Conservation (phyloP, 2,888 invertebrate genomes). For the Gonocerus acuteangulatus region DNA sequence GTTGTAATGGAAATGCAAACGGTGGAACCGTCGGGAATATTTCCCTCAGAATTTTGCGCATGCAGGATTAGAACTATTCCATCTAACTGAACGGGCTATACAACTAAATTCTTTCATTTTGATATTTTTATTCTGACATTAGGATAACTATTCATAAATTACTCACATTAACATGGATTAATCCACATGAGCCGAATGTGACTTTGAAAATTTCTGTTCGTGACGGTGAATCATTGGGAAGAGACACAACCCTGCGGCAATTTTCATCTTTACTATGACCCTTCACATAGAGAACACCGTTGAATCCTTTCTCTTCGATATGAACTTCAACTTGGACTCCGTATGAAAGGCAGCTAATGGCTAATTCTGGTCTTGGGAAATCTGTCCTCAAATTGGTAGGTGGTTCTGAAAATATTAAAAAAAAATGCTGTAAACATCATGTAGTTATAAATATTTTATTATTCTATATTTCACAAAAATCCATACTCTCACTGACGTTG, state of each 20-base stretch:
- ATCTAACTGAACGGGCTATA: too few relatives aligned
- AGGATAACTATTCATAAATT: too few relatives aligned
- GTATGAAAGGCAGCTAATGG: constrained; percentile 82
- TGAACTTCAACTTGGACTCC: constrained; percentile 80
- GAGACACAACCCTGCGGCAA: constrained; percentile 71
- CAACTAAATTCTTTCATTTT: too few relatives aligned
- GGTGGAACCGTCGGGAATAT: too few relatives aligned
- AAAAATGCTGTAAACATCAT: constrained; percentile 27
- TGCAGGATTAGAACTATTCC: too few relatives aligned
- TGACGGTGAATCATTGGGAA: constrained; percentile 59
- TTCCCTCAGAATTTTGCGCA: too few relatives aligned
- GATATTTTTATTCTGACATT: too few relatives aligned
- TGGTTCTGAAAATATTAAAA: constrained; percentile 40
- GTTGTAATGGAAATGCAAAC: background rate
- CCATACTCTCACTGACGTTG: too few relatives aligned
- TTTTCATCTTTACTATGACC: constrained; percentile 89
- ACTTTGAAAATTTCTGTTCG: constrained; percentile 75
- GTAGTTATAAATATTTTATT: constrained; percentile 8
- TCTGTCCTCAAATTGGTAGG: constrained; percentile 57
- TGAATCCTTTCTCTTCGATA: constrained; percentile 67
- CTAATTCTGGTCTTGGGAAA: constrained; percentile 77
- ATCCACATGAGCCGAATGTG: constrained; percentile 82
- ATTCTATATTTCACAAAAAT: constrained; percentile 21
- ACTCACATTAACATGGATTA: constrained; percentile 81
- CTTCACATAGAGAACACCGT: constrained; percentile 86